Conservation (phyloP, 2,888 invertebrate species). For the Carcina quercana region DNA sequence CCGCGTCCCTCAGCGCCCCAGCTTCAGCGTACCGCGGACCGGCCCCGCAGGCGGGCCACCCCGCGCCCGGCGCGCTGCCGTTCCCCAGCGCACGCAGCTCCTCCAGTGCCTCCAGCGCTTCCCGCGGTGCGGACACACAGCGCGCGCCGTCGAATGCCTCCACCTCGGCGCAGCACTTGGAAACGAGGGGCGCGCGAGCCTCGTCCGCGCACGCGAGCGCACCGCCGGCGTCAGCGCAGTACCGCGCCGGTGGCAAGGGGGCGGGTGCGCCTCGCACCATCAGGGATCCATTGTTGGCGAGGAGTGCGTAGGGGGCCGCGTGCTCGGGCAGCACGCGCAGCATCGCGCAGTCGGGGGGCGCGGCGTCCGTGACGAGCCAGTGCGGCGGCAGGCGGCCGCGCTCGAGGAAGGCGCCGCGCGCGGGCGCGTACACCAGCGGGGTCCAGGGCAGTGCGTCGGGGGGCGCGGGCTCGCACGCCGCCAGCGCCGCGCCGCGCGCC, state of each 20-base stretch:
- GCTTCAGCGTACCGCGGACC: constrained; percentile 72
- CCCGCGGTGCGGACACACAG: constrained; percentile 49
- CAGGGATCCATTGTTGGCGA: constrained; percentile 80
- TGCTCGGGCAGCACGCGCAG: constrained; percentile 50
- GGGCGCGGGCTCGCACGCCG: constrained; percentile 67
- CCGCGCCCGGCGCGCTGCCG: constrained; percentile 21
- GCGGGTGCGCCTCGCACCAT: constrained; percentile 58
- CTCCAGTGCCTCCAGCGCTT: constrained; percentile 38
- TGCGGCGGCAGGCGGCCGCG: constrained; percentile 56
- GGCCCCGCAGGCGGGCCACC: constrained; percentile 69
- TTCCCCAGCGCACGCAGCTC: constrained; percentile 39
- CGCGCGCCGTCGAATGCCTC: constrained; percentile 37
- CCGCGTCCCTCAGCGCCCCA: constrained; percentile 70
- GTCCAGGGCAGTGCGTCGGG: constrained; percentile 66
- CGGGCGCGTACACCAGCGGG: constrained; percentile 75
- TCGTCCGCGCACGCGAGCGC: constrained; percentile 76
- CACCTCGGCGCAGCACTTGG: constrained; percentile 82
- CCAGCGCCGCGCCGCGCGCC: constrained; percentile 28
- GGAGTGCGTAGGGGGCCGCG: constrained; percentile 62
- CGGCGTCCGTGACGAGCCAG: constrained; percentile 59
- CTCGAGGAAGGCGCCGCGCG: constrained; percentile 43
- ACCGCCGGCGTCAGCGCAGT: constrained; percentile 80
- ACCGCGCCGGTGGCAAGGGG: constrained; percentile 70
- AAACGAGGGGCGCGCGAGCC: constrained; percentile 35
- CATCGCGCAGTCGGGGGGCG: constrained; percentile 40